phyloP scores from a whole-genome alignment of 2,797 vertebrate genomes.

The Adrianichthys oophorus region DNA sequence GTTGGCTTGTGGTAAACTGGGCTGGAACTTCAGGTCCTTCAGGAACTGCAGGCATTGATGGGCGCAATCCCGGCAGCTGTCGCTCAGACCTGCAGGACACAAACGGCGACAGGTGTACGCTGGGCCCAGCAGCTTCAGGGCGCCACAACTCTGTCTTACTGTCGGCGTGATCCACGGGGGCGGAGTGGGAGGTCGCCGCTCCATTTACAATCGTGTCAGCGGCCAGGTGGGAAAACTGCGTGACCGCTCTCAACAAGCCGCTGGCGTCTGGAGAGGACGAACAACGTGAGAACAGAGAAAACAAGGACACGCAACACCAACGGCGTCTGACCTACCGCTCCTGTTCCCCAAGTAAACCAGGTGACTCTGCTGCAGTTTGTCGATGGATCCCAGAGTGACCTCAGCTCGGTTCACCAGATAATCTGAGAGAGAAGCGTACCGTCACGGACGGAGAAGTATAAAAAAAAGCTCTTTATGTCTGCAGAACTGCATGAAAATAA shows the following conservation, averaged over 20 bases:
- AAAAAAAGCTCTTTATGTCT: not conserved
- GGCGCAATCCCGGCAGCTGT: conserved; percentile 75
- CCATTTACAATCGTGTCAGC: conserved; percentile 89
- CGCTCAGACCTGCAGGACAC: conserved; percentile 64
- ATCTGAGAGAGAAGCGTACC: conserved; percentile 73
- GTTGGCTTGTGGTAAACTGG: conserved; percentile 68
- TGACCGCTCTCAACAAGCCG: conserved; percentile 81
- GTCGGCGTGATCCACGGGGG: conserved; percentile 87
- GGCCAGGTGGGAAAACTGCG: conserved; percentile 88
- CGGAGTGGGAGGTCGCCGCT: conserved; percentile 83
- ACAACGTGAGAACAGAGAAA: not conserved
- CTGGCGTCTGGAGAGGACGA: conserved; percentile 72
- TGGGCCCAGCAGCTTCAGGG: not conserved
- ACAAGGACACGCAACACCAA: not conserved
- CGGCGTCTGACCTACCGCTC: conserved; percentile 53
- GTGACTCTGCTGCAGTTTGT: conserved; percentile 83
- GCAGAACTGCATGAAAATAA: too few relatives aligned
- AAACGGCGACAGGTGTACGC: not conserved
- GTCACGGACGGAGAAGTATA: not conserved
- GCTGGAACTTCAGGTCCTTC: conserved; percentile 75
- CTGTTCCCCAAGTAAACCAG: conserved; percentile 65
- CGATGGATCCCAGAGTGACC: conserved; percentile 79
- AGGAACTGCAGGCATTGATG: conserved; percentile 74
- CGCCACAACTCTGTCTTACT: conserved; percentile 68
- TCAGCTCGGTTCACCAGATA: conserved; percentile 87